These are phyloP conservation scores for Drosophila tsacasi DNA, from an alignment of 1,140 invertebrate species.

Conservation along the genomic window DNA sequence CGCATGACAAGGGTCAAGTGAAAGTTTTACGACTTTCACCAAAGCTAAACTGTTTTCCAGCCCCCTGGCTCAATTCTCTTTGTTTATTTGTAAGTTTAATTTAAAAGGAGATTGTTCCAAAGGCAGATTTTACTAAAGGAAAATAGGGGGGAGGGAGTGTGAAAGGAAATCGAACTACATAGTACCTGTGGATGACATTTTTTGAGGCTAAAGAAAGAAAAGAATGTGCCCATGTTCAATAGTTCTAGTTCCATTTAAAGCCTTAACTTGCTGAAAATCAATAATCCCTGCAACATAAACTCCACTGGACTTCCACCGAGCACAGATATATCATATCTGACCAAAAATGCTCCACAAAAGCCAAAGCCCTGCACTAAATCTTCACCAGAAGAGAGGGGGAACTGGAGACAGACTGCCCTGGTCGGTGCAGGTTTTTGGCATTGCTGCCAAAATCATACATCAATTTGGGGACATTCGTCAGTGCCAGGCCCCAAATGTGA, in stretches of 20 bases:
- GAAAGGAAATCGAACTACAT: slow-evolving; percentile 18
- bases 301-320: neutral
- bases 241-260: neutral
- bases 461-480: slow-evolving; percentile 79
- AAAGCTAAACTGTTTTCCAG: slow-evolving; percentile 55
- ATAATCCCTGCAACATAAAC: slow-evolving; percentile 5
- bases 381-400: slow-evolving; percentile 40
- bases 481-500: slow-evolving; percentile 65
- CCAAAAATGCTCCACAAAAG: slow-evolving; percentile 19
- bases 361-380: slow-evolving; percentile 64
- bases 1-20: slow-evolving; percentile 74
- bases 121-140: slow-evolving; percentile 46
- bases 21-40: slow-evolving; percentile 68
- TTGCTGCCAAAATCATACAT: slow-evolving; percentile 73
- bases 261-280: neutral
- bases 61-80: slow-evolving; percentile 34
- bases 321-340: slow-evolving; percentile 36
- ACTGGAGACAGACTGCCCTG: slow-evolving; percentile 21
- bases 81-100: slow-evolving; percentile 79
- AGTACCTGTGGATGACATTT: slow-evolving; percentile 2
- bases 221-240: neutral
- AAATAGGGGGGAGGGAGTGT: slow-evolving; percentile 5
- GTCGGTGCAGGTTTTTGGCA: slow-evolving; percentile 40
- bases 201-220: neutral
- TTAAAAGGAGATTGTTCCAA: slow-evolving; percentile 69